Conservation (phyloP, 2,113 vertebrate species). For the Panthera leo region DNA sequence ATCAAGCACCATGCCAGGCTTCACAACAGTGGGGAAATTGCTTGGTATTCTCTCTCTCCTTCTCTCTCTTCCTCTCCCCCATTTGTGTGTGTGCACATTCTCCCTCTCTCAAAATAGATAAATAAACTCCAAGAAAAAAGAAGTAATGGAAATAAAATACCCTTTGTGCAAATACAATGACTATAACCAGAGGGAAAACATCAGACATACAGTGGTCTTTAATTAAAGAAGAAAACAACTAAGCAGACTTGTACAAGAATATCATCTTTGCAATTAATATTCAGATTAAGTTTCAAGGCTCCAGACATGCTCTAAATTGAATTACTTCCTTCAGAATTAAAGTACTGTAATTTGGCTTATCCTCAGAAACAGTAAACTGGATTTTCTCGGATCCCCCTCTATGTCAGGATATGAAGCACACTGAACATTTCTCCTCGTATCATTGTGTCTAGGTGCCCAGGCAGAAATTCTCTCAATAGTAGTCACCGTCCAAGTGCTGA, state of each 20-base stretch:
- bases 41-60: too few relatives aligned
- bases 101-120: too few relatives aligned
- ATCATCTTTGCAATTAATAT: conserved; percentile 47
- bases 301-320: conserved; percentile 13
- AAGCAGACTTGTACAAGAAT: background rate
- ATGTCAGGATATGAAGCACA: background rate
- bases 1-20: too few relatives aligned
- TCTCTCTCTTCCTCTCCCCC: too few relatives aligned
- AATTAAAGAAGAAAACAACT: conserved; percentile 48
- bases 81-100: too few relatives aligned
- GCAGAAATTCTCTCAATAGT: background rate
- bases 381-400: background rate
- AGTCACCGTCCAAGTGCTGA: background rate
- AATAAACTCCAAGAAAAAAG: background rate
- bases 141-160: conserved; percentile 28
- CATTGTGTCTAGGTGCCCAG: background rate
- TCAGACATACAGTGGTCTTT: conserved; percentile 36
- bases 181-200: conserved; percentile 25
- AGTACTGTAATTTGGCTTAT: background rate
- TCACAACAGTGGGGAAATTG: too few relatives aligned
- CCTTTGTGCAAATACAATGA: background rate
- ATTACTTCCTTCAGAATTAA: background rate
- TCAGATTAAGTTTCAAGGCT: conserved; percentile 21
- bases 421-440: background rate
- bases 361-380: background rate